phyloP scores from a whole-genome alignment of 2,888 invertebrate species.

The Stenichneumon culpator region DNA sequence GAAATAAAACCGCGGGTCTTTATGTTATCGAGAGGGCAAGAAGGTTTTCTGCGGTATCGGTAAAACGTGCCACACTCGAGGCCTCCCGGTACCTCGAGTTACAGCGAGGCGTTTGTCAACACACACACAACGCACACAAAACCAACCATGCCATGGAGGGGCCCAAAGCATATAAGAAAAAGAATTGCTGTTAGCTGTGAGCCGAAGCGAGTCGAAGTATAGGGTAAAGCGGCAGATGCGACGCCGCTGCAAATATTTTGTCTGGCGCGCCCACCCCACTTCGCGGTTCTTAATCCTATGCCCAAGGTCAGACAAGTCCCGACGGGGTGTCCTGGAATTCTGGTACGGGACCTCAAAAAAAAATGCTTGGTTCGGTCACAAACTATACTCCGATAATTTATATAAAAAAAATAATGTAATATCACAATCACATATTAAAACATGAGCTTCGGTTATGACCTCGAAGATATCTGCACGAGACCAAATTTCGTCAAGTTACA shows the following conservation, averaged over 20 bases:
- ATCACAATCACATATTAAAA: conserved; percentile 49
- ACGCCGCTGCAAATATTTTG: conserved; percentile 8
- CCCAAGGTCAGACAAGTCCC: conserved; percentile 28
- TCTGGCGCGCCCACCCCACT: conserved; percentile 3
- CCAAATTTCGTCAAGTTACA: no score
- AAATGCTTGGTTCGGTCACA: neutral
- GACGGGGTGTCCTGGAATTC: conserved; percentile 19
- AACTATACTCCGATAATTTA: neutral
- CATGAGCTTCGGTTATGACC: neutral
- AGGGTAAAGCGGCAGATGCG: neutral
- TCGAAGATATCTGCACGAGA: no score
- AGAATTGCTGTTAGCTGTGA: neutral
- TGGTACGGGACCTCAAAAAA: neutral
- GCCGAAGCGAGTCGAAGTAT: neutral
- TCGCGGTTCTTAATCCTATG: conserved; percentile 1
- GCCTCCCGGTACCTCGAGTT: neutral
- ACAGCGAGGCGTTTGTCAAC: neutral
- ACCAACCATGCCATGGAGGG: neutral
- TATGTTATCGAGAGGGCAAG: conserved; percentile 46
- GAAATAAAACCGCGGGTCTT: conserved; percentile 50
- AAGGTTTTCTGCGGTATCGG: conserved; percentile 63
- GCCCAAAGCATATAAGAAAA: neutral
- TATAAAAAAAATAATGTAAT: conserved; percentile 53
- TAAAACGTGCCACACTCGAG: conserved; percentile 8
- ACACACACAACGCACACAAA: neutral